Conservation (phyloP, 2,797 vertebrate genomes). For the Gymnodraco acuticeps region DNA sequence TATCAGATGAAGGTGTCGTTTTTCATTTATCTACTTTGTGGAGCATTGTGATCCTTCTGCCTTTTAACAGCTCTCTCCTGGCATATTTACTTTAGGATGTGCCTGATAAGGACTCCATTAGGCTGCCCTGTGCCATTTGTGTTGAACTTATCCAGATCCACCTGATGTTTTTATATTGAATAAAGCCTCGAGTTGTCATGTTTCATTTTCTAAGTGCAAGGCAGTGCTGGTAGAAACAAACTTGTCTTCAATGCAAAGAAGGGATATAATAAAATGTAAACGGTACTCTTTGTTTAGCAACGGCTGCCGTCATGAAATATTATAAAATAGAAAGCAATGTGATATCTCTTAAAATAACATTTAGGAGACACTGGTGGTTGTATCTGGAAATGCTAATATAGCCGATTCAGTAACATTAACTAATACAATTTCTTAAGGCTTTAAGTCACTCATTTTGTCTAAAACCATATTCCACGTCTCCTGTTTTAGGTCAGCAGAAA, state of each 20-base stretch:
- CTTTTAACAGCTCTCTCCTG: conserved; percentile 25
- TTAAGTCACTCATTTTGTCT: background rate
- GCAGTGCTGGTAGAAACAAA: background rate
- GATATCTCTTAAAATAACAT: background rate
- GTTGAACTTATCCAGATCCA: conserved; percentile 19
- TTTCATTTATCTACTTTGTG: conserved; percentile 51
- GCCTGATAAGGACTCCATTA: conserved; percentile 59
- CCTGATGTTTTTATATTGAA: conserved; percentile 8
- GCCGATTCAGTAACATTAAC: background rate
- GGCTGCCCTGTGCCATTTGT: conserved; percentile 11
- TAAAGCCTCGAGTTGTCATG: background rate
- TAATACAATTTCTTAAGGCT: background rate
- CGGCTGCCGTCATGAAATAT: background rate
- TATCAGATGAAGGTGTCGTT: conserved; percentile 42
- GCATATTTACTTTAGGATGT: conserved; percentile 18
- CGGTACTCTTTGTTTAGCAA: background rate
- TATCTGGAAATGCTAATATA: background rate
- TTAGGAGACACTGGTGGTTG: background rate
- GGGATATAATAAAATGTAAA: background rate
- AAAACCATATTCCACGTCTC: conserved; percentile 18
- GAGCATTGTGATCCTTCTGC: conserved; percentile 6
- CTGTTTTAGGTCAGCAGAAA: conserved; percentile 62
- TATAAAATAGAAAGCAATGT: background rate
- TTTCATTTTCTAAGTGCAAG: background rate
- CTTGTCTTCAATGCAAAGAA: background rate